Evolutionary conservation across 2,888 invertebrate species (phyloP), one percentile per base, ranked within the genome.

Genomic region (Aproaerema taeniolella): DNA sequence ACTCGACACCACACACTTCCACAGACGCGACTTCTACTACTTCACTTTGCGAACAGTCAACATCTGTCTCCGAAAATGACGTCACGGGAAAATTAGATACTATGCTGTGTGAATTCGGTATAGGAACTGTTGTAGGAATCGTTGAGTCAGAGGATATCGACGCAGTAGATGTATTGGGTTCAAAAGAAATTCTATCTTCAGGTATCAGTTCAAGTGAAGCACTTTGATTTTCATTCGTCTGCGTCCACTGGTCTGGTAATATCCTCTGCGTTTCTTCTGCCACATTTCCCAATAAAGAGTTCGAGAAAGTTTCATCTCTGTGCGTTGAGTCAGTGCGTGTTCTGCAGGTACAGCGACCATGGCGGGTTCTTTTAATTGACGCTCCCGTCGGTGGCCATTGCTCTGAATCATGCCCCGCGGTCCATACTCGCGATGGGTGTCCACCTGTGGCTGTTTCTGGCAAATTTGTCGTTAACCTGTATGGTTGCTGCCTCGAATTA

Each of bases 91-190:
- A 26, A n/a, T n/a, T 26, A 2, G n/a, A n/a, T 26, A 26, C 3
- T n/a, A 5, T 26, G n/a, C n/a, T 26, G 26, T 6, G n/a, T n/a
- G 26, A 5, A n/a, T 26, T 26, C 8, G 4, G 20, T 7, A 24
- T 33, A 33, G 33, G 33, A 33, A 33, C 33, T 33, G 20, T 17
- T n/a, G 13, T 33, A 33, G 33, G 33, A 33, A 33, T 33, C 33
- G 24, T 24, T 7, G 33, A 26, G 13, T 26, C 34, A n/a, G 6
- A 6, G 14, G 26, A 15, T 25, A 12, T 17, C 32, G 20, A 11
- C 2, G 15, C 14, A 35, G 7, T 14, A 14, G 25, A n/a, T 26
- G 34, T 10, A 12, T 16, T 5, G 14, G 14, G 15, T 17, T 14
- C 26, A n/a, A 26, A 14, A 15, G 8, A 15, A 35, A 26, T n/a